A percentile compares a stretch with the other conserved stretches of the same genome.
Evolutionary conservation across 1,140 invertebrate species (phyloP).

Genomic region (Dendrolimus kikuchii): DNA sequence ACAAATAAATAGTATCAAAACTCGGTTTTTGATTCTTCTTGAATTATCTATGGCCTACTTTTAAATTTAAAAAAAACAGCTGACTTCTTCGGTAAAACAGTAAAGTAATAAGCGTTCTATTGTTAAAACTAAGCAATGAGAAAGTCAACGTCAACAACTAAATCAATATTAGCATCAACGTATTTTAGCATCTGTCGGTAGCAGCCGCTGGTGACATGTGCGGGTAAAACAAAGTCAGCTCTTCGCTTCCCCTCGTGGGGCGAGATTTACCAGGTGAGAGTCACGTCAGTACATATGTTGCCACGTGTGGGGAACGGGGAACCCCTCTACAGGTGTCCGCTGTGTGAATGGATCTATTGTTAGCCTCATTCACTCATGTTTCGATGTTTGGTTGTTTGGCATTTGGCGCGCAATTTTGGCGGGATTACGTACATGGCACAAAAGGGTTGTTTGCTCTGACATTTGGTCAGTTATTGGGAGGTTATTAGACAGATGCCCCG

Average conservation of each 20-base stretch:
- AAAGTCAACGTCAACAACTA: constrained; percentile 32
- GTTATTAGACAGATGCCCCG: neutral
- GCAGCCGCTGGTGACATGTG: constrained; percentile 66
- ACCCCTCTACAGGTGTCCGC: constrained; percentile 57
- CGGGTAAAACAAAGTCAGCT: constrained; percentile 51
- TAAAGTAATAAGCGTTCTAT: too few relatives aligned
- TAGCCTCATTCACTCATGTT: constrained; percentile 9
- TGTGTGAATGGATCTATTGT: constrained; percentile 54
- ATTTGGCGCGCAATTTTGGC: constrained; percentile 60
- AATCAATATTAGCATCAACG: constrained; percentile 55
- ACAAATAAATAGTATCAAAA: too few relatives aligned
- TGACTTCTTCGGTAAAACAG: too few relatives aligned
- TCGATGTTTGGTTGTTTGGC: constrained; percentile 55
- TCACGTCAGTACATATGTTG: constrained; percentile 50
- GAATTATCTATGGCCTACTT: too few relatives aligned
- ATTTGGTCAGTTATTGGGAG: constrained; percentile 4
- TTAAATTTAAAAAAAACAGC: too few relatives aligned
- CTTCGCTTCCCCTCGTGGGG: constrained; percentile 39
- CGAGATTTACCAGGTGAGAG: constrained; percentile 63
- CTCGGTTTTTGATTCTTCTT: too few relatives aligned
- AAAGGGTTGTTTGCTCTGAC: constrained; percentile 33
- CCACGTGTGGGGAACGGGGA: constrained; percentile 60
- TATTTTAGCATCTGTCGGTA: constrained; percentile 68
- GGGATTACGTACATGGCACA: constrained; percentile 18
- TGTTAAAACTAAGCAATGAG: neutral